Evolutionary conservation across 2,888 invertebrate genomes (phyloP).

Genomic region (Torymus auratus): DNA sequence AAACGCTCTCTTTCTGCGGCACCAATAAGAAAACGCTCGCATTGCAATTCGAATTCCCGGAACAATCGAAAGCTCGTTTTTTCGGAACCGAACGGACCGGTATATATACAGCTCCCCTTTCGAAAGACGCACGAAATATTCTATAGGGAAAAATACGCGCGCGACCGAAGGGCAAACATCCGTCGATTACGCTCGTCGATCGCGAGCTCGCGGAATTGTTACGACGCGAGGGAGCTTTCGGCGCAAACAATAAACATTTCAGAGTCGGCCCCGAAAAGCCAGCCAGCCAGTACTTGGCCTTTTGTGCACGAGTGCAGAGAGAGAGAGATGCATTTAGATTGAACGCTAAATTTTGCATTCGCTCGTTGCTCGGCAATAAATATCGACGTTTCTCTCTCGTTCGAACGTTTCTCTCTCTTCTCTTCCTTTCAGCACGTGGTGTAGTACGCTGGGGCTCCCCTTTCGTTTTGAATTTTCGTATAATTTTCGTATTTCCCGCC

Average conservation of each 20-base stretch:
- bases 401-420: slow-evolving; percentile 7
- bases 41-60: no score
- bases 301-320: slow-evolving; percentile 30
- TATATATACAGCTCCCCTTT: no score
- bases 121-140: no score
- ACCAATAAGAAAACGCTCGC: background rate
- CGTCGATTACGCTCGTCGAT: no score
- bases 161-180: no score
- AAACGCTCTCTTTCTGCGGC: background rate
- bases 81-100: no score
- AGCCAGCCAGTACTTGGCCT: background rate
- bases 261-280: background rate
- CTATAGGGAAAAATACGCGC: no score
- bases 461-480: slow-evolving; percentile 49
- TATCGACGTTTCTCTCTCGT: slow-evolving; percentile 64
- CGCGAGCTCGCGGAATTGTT: background rate
- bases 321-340: slow-evolving; percentile 69
- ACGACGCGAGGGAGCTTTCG: no score
- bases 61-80: no score
- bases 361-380: slow-evolving; percentile 70
- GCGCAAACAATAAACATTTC: slow-evolving; percentile 58
- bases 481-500: slow-evolving; percentile 42
- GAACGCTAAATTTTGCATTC: slow-evolving; percentile 73
- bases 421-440: background rate
- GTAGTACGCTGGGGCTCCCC: background rate